Evolutionary conservation across 2,797 vertebrate genomes (phyloP), one percentile per base, ranked within the genome.

Genomic region (Peromyscus nudipes): DNA sequence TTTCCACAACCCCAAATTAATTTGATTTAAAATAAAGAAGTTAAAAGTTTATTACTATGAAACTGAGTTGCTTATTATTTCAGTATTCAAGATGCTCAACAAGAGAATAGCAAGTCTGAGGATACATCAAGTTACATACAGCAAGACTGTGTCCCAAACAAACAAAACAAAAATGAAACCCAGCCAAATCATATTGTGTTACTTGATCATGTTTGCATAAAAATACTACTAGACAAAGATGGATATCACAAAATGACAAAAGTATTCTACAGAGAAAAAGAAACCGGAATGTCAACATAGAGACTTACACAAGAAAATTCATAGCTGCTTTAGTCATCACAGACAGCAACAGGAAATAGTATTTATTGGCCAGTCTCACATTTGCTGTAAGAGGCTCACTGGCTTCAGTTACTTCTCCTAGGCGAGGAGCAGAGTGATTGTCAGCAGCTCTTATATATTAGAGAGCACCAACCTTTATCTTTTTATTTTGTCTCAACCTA

Each of bases 1-100:
- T 86, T 89, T 79, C 3, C 25, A 31, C 4, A 52, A 37, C 10
- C 40, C 4, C 21, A 89, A 85, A 83, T 84, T 89, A 67, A 96
- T 95, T 92, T 93, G 75, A 83, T 79, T 81, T 77, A 84, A 65
- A 92, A 81, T 64, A 71, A 29, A 9, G 60, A 89, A 14, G n/a
- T 69, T 52, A 69, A 1, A 73, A 31, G 77, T 52, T 80, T 92
- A 23, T 91, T 88, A 84, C 93, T 76, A 83, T 89, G n/a, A 89
- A 40, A 19, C 52, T 75, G 4, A 31, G 14, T 64, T 73, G 52
- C 16, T 52, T 87, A 12, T 55, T 40, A 60, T 60, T 57, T 88
- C 52, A 57, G n/a, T 25, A 57, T 37, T 43, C 34, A 23, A 29
- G 27, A 9, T 57, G 69, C 37, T 43, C 52, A 89, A 9, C 16